These are phyloP conservation scores for Austrofundulus limnaeus DNA, from an alignment of 2,113 vertebrate species.

Conservation along the genomic window DNA sequence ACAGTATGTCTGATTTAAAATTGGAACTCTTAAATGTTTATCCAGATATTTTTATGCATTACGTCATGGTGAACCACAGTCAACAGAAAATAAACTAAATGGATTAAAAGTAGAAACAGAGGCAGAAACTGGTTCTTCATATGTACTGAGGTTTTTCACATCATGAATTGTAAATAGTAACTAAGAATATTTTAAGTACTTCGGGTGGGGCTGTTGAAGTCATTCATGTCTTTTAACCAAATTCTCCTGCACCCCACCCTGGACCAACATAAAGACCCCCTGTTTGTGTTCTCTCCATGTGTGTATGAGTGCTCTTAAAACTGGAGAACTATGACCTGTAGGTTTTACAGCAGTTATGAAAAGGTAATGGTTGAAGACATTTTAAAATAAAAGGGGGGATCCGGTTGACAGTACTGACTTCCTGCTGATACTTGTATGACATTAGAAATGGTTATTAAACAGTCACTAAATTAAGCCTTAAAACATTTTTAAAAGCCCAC, in stretches of 20 bases:
- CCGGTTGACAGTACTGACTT: too few species aligned
- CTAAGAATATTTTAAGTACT: slow-evolving; percentile 7
- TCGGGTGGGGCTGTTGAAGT: slow-evolving; percentile 37
- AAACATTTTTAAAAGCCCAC: too few species aligned
- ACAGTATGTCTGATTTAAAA: too few species aligned
- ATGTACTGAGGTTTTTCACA: not conserved
- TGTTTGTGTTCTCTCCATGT: slow-evolving; percentile 31
- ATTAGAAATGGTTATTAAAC: too few species aligned
- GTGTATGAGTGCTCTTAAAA: not conserved
- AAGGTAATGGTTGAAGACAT: not conserved
- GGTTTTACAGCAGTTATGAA: not conserved
- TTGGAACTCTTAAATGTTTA: too few species aligned
- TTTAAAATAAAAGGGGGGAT: not conserved
- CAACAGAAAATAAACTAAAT: not conserved
- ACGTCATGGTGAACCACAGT: not conserved
- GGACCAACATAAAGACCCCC: slow-evolving; percentile 56
- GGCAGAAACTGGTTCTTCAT: not conserved
- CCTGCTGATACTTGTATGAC: too few species aligned
- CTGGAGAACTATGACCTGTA: not conserved
- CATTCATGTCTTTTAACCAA: slow-evolving; percentile 46
- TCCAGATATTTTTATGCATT: not conserved
- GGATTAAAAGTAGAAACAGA: not conserved
- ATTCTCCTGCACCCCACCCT: slow-evolving; percentile 41
- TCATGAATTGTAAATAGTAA: slow-evolving; percentile 34
- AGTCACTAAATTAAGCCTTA: too few species aligned